Percentiles rank a stretch among this genome's conserved stretches.
Evolutionary conservation across 2,113 vertebrate genomes (phyloP).

Genomic region (Scolopax mira): DNA sequence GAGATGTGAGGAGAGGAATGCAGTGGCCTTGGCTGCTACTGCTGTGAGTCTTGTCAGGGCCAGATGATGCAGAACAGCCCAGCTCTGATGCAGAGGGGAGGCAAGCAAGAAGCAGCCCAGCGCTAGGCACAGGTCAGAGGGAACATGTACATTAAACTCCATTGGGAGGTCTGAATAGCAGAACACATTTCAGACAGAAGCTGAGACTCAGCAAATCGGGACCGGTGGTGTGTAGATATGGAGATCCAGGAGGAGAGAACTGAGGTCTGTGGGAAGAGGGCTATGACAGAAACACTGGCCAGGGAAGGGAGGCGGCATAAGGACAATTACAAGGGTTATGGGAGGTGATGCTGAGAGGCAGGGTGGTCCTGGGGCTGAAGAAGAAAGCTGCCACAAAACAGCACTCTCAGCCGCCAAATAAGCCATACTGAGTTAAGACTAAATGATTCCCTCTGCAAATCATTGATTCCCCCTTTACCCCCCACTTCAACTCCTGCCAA

Average conservation of each 20-base stretch:
- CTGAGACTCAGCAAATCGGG: neutral
- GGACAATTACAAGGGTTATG: neutral
- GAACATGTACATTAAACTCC: neutral
- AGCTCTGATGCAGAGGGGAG: neutral
- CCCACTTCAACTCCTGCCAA: neutral
- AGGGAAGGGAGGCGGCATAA: neutral
- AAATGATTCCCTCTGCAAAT: neutral
- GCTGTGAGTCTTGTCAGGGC: neutral
- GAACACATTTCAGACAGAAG: neutral
- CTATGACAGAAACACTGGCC: neutral
- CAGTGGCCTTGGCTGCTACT: neutral
- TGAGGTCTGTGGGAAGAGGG: neutral
- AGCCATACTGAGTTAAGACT: neutral
- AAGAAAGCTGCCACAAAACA: slow-evolving; percentile 9
- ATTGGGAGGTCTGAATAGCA: neutral
- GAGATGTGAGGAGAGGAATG: slow-evolving; percentile 13
- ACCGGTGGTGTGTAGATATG: neutral
- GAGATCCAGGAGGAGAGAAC: neutral
- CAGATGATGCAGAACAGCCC: neutral
- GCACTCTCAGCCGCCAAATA: slow-evolving; percentile 1
- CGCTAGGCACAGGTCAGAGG: neutral
- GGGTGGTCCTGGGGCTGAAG: neutral
- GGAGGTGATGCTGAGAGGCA: neutral
- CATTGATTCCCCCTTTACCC: neutral
- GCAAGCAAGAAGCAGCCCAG: neutral